These are phyloP conservation scores for Drosophila macrospina DNA, from an alignment of 2,888 invertebrate genomes.

Conservation along the genomic window DNA sequence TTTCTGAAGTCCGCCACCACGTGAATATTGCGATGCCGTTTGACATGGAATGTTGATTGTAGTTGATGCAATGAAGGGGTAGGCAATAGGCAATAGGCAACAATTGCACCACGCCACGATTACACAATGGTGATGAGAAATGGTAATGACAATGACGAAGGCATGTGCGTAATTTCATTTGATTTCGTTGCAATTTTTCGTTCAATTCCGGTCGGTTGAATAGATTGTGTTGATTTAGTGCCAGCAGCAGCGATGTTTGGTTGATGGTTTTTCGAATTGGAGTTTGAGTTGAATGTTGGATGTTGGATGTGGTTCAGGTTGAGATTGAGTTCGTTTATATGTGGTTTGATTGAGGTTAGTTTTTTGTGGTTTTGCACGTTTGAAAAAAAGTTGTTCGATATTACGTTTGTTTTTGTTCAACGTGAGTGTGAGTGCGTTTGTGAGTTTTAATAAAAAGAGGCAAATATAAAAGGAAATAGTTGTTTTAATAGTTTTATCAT, in stretches of 20 bases:
- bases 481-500: constrained; percentile 81
- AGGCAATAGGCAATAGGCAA: too few species aligned
- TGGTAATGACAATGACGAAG: constrained; percentile 32
- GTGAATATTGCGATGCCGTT: constrained; percentile 79
- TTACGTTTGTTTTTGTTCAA: constrained; percentile 46
- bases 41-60: constrained; percentile 78
- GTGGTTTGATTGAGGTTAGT: constrained; percentile 60
- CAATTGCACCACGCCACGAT: constrained; percentile 23
- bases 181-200: constrained; percentile 71
- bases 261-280: constrained; percentile 46
- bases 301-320: constrained; percentile 48
- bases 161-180: constrained; percentile 74
- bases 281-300: constrained; percentile 40
- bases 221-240: constrained; percentile 58
- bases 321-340: constrained; percentile 46
- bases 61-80: constrained; percentile 65
- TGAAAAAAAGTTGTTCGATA: constrained; percentile 71
- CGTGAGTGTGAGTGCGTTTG: constrained; percentile 18
- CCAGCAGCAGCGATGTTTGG: constrained; percentile 53
- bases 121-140: constrained; percentile 7
- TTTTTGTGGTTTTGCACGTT: constrained; percentile 67
- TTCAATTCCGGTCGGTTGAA: constrained; percentile 67
- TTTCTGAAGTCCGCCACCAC: constrained; percentile 88
- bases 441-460: constrained; percentile 69
- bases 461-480: constrained; percentile 78